These are phyloP conservation scores for Machaerirhynchus nigripectus DNA, from an alignment of 2,113 vertebrate genomes.

Conservation along the genomic window DNA sequence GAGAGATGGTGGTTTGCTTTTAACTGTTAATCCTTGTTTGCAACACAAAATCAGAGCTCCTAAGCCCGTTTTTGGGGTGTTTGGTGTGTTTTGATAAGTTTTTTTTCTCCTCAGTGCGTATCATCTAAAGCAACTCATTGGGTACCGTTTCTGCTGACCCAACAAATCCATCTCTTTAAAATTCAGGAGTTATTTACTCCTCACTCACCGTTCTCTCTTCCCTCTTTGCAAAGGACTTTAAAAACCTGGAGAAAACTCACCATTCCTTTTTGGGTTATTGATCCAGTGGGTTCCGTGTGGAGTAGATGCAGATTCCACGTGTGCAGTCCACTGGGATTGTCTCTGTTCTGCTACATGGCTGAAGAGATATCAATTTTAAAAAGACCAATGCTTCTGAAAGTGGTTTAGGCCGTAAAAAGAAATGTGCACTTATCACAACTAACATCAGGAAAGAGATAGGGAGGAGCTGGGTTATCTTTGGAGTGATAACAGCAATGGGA, in stretches of 20 bases:
- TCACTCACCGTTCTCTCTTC: neutral
- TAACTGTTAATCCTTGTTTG: neutral
- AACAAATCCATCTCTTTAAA: neutral
- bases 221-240: neutral
- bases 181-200: neutral
- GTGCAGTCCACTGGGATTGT: neutral
- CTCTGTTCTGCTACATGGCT: neutral
- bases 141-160: neutral
- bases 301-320: neutral
- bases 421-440: neutral
- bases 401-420: neutral
- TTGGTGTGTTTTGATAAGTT: rapidly evolving
- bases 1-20: neutral
- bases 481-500: neutral
- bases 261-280: neutral
- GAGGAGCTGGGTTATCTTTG: neutral
- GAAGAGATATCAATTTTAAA: neutral
- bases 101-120: neutral
- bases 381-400: neutral
- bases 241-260: neutral
- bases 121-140: neutral
- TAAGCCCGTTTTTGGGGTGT: rapidly evolving
- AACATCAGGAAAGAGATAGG: neutral
- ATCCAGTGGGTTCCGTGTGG: neutral
- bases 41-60: neutral